Evolutionary conservation across 2,113 vertebrate species (phyloP).

Genomic region (Parotia lawesii): DNA sequence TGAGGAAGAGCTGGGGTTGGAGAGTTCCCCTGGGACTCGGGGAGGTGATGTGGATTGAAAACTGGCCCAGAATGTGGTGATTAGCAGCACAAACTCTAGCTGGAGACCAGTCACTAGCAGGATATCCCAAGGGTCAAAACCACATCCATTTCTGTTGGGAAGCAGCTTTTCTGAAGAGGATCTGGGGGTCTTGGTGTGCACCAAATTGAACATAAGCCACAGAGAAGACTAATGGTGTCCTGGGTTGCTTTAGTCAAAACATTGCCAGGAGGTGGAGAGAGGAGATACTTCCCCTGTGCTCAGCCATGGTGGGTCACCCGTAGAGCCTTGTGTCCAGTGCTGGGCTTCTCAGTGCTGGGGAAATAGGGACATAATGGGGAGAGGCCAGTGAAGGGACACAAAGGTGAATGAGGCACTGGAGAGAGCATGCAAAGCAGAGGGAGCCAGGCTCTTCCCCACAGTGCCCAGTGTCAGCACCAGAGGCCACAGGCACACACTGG

Average conservation of each 20-base stretch:
- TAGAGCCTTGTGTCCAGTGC: not conserved
- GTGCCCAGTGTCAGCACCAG: not conserved
- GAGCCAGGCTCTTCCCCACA: not conserved
- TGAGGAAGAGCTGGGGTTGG: not conserved
- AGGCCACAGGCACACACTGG: accelerated
- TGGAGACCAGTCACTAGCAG: not conserved
- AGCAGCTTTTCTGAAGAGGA: not conserved
- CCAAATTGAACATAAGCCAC: not conserved
- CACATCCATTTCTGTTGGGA: not conserved
- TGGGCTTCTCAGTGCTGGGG: not conserved
- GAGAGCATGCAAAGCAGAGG: not conserved
- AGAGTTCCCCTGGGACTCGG: not conserved
- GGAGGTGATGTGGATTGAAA: not conserved
- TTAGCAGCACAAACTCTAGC: not conserved
- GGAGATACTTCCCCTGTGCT: not conserved
- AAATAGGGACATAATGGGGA: not conserved
- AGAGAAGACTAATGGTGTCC: not conserved
- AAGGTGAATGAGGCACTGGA: not conserved
- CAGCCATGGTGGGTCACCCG: not conserved
- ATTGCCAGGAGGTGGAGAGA: not conserved
- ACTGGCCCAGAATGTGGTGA: not conserved
- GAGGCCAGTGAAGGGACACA: accelerated
- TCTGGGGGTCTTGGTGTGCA: not conserved
- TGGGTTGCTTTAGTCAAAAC: not conserved
- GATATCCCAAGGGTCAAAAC: not conserved